Evolutionary conservation across 2,888 invertebrate genomes (phyloP), one percentile per base, ranked within the genome.

Genomic region (Xestia c-nigrum): DNA sequence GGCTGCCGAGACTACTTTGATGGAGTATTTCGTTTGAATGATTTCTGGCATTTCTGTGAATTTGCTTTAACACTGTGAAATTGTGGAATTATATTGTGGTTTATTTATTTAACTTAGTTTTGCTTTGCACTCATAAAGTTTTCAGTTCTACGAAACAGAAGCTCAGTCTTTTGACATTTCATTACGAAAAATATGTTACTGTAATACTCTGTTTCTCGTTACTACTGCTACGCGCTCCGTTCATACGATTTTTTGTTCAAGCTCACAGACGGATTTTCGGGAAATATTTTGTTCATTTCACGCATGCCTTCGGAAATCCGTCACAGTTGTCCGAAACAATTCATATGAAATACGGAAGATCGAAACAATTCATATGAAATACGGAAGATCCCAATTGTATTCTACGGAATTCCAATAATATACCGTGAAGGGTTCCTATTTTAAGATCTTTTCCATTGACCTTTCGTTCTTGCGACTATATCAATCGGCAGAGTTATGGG

Each of bases 341-440:
- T 84, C 79, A 66, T 80, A 85, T 81, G 74, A 84, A 88, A 84
- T 78, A 83, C 77, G 66, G 78, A 78, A 70, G 68, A 74, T 77
- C 75, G 74, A 84, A 85, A 81, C 80, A 77, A 77, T 83, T 84
- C 79, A 66, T 80, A 85, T 81, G 74, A 84, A 88, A 84, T 78
- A 83, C 77, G 66, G 78, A 78, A 70, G 68, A 74, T 77, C 75
- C 71, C 68, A 80, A 86, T 80, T 83, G 75, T 88, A 81, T 85
- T 70, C 72, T 77, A 76, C 65, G 83, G 83, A 87, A 88, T 88
- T 79, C 77, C 77, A 88, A 84, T 88, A 87, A 85, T 76, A 88
- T 66, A 83, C 74, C 76, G 70, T 64, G 78, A 80, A 86, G 77
- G 86, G 83, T 81, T 82, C 80, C 80, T 88, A 81, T 87, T 87